Base-by-base conservation (phyloP, 2,888 invertebrate species). In the Drosophila mercatorum region DNA sequence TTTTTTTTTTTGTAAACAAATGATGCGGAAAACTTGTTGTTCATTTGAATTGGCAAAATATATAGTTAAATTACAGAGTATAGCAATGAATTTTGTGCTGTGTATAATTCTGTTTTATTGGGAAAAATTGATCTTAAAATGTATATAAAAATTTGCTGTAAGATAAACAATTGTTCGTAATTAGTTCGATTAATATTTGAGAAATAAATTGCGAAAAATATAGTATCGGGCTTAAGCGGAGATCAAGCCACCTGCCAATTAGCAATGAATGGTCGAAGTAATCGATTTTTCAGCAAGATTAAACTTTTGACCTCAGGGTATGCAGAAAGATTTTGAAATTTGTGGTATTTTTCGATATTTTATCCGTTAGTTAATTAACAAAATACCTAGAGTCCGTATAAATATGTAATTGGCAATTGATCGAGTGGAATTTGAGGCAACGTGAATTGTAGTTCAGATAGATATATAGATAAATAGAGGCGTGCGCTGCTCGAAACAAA, bases 11-110 rank as follows among this genome's bases (percentile, higher is more conserved):
- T 53, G 61, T 60, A 57, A 53, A 63, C 41, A 64, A 44, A 58
- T 55, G 17, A 62, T 61, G 56, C 72, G 79, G 84, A 81, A 81
- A 63, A 68, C 46, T 40, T 43, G 46, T 63, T 63, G 40, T 12
- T 22, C 34, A 22, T 55, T 60, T 52, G 31, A 40, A 36, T 41
- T 31, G 22, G 22, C n/a, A 5, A 38, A 26, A 10, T 11, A 14
- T 17, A 1, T 17, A 40, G 17, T 14, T 49, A 17, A 58, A 40
- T 52, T 36, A 56, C 43, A 53, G 14, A 11, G 6, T 51, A 22
- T 51, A 22, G 11, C 17, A 3, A 34, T 34, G 34, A 10, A 40
- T 36, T 28, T 44, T 41, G 3, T 22, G n/a, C 6, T 8, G 41
- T 51, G 59, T 14, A 36, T 31, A 43, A 22, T 43, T 49, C 31